Evolutionary conservation across 2,113 vertebrate species (phyloP).

Genomic region (Periophthalmodon schlosseri): DNA sequence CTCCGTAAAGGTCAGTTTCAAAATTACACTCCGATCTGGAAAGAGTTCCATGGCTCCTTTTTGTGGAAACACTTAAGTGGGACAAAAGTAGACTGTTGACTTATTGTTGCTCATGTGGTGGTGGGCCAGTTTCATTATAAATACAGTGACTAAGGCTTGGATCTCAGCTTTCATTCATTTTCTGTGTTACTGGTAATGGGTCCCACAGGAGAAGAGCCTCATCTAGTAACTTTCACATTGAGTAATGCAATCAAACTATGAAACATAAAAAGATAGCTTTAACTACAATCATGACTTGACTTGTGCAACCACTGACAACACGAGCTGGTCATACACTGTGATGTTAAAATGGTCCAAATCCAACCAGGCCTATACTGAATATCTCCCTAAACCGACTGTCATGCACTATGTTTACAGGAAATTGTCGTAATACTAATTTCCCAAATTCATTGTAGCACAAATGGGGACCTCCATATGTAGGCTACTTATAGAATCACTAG

Average conservation of each 20-base stretch:
- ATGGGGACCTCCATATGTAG: too few relatives aligned
- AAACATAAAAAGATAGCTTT: too few relatives aligned
- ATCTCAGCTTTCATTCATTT: conserved; percentile 4
- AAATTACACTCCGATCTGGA: conserved; percentile 18
- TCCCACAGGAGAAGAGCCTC: background rate
- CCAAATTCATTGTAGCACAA: too few relatives aligned
- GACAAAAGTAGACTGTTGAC: conserved; percentile 21
- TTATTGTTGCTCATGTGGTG: conserved; percentile 31
- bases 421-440: too few relatives aligned
- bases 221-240: background rate
- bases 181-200: background rate
- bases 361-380: too few relatives aligned
- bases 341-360: too few relatives aligned
- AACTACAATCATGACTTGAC: too few relatives aligned
- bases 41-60: conserved; percentile 4
- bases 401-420: too few relatives aligned
- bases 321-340: too few relatives aligned
- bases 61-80: conserved; percentile 20
- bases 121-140: conserved; percentile 8
- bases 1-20: conserved; percentile 8
- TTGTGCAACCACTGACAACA: too few relatives aligned
- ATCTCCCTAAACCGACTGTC: too few relatives aligned
- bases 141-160: background rate
- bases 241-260: background rate
- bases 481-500: too few relatives aligned